Conservation (phyloP, 1,140 invertebrate genomes). For the Papilio glaucus region DNA sequence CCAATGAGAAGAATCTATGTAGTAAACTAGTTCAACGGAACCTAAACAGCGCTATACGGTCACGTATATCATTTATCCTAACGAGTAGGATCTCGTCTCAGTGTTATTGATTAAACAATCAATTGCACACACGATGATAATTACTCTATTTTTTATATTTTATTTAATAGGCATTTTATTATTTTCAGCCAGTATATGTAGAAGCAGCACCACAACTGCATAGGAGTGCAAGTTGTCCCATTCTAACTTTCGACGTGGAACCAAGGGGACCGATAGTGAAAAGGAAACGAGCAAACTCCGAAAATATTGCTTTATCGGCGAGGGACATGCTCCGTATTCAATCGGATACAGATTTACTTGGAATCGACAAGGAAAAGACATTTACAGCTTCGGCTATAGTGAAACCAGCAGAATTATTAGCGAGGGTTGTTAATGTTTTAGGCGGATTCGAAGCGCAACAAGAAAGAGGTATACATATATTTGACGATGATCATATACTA, state of each 20-base stretch:
- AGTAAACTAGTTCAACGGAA: too few relatives aligned
- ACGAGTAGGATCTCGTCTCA: too few relatives aligned
- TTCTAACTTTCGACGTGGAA: constrained; percentile 83
- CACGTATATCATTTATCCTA: too few relatives aligned
- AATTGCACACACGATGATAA: background rate
- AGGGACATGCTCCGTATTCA: constrained; percentile 85
- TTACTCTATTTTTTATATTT: constrained; percentile 26
- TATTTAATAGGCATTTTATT: constrained; percentile 40
- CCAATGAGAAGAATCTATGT: too few relatives aligned
- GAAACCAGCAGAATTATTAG: constrained; percentile 88
- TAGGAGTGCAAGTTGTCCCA: constrained; percentile 85
- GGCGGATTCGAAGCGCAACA: constrained; percentile 85
- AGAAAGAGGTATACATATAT: constrained; percentile 84
- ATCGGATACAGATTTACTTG: constrained; percentile 89
- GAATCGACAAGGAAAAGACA: constrained; percentile 90
- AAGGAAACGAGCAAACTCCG: constrained; percentile 86
- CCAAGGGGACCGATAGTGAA: constrained; percentile 78
- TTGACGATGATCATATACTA: constrained; percentile 87
- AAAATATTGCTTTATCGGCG: constrained; percentile 79
- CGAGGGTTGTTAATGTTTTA: constrained; percentile 89
- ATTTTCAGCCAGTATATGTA: constrained; percentile 83
- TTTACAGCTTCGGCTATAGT: constrained; percentile 87
- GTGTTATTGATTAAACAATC: too few relatives aligned
- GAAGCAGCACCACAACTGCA: constrained; percentile 67
- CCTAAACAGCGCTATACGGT: too few relatives aligned